Conservation (phyloP, 92 coral and sea anemone species). For the Porites cylindrica region DNA sequence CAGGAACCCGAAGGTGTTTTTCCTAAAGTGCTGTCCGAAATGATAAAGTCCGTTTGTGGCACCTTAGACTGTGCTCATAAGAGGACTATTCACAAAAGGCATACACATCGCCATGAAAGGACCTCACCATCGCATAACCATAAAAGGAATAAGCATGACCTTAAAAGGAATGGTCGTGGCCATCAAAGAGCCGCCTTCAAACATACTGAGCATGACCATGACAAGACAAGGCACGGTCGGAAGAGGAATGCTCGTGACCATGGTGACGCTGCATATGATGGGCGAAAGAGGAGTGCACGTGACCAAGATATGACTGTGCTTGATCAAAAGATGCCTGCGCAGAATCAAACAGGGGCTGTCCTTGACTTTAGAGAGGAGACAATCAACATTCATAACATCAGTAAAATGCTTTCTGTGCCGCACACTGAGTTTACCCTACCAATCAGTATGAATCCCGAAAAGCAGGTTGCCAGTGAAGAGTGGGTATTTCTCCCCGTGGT, state of each 20-base stretch:
- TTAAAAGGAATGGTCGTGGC: neutral
- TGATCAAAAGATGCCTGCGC: neutral
- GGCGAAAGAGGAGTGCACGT: neutral
- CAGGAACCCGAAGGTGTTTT: conserved; percentile 8
- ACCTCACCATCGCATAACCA: neutral
- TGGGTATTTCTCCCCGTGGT: conserved; percentile 35
- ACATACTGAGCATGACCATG: neutral
- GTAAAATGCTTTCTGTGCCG: neutral
- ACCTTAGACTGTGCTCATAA: neutral
- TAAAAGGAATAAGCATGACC: neutral
- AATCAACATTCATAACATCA: neutral
- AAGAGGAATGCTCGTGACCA: neutral
- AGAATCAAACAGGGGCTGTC: neutral
- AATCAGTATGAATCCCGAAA: conserved; percentile 12
- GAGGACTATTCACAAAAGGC: neutral
- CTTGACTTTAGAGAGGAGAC: conserved; percentile 12
- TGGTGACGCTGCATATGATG: neutral
- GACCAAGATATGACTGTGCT: neutral
- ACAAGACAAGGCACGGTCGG: neutral
- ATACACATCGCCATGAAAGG: neutral
- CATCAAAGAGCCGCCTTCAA: neutral
- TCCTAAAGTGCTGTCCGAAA: conserved; percentile 6
- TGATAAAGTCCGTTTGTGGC: conserved; percentile 33
- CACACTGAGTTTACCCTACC: conserved; percentile 21
- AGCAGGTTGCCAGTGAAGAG: conserved; percentile 8